phyloP scores from a whole-genome alignment of 2,797 vertebrate genomes.

The Huso huso region DNA sequence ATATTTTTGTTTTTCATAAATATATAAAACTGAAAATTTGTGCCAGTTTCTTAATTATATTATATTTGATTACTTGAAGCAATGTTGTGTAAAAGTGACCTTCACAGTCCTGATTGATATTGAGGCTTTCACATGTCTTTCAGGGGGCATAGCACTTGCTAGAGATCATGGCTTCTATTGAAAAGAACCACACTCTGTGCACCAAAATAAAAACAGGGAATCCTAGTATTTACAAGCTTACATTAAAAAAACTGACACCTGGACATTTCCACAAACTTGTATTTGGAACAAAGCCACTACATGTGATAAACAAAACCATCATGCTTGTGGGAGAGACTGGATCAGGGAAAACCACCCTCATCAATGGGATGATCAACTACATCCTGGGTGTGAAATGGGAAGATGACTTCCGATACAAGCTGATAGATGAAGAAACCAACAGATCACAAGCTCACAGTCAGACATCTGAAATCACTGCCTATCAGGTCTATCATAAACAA shows the following conservation, averaged over 20 bases:
- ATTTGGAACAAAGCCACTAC: neutral
- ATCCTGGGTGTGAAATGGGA: slow-evolving; percentile 38
- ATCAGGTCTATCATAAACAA: slow-evolving; percentile 29
- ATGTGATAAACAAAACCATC: slow-evolving; percentile 6
- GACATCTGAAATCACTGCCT: slow-evolving; percentile 32
- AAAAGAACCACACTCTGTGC: too few relatives aligned
- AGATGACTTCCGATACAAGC: slow-evolving; percentile 20
- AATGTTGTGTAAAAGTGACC: too few relatives aligned
- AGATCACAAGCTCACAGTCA: slow-evolving; percentile 35
- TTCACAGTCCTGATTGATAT: too few relatives aligned
- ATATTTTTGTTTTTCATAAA: too few relatives aligned
- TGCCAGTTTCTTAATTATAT: too few relatives aligned
- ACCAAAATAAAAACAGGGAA: neutral
- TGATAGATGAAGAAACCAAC: slow-evolving; percentile 26
- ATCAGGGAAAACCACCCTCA: slow-evolving; percentile 26
- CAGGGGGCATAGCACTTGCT: too few relatives aligned
- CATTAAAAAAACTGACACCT: neutral
- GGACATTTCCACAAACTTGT: neutral
- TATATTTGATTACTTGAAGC: too few relatives aligned
- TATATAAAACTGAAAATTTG: too few relatives aligned
- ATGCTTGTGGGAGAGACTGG: slow-evolving; percentile 21
- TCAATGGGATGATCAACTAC: slow-evolving; percentile 28
- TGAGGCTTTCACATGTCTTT: too few relatives aligned
- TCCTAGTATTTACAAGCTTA: neutral
- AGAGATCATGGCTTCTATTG: too few relatives aligned